Percentiles rank a stretch among this genome's conserved stretches.
Conservation (phyloP, 2,113 vertebrate species). For the Strix aluco region DNA sequence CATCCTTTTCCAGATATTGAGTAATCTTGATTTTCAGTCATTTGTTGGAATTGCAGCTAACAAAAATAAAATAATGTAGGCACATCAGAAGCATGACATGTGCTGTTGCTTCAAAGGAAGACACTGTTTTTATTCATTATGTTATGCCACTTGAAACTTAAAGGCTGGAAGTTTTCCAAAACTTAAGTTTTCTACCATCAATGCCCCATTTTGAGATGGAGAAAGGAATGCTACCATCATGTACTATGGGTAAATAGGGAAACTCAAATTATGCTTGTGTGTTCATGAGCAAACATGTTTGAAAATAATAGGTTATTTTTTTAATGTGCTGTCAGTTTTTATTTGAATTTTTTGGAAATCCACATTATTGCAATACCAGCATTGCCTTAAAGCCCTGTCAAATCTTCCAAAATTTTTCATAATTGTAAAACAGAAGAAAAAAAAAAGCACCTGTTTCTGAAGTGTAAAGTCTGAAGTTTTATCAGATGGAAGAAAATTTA, state of each 20-base stretch:
- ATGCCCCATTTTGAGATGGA: background rate
- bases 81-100: background rate
- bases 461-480: background rate
- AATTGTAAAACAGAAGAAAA: background rate
- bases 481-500: background rate
- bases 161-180: background rate
- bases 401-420: background rate
- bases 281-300: background rate
- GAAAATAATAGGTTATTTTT: background rate
- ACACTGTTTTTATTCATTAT: background rate
- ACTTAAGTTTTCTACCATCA: background rate
- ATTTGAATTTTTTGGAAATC: background rate
- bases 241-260: background rate
- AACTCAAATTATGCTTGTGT: background rate
- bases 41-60: background rate
- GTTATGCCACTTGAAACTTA: background rate
- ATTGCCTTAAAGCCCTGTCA: background rate
- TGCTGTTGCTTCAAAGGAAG: background rate
- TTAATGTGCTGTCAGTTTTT: background rate
- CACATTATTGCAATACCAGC: background rate
- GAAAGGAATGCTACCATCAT: background rate
- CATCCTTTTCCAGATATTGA: background rate
- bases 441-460: background rate
- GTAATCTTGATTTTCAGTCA: background rate
- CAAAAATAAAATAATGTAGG: background rate